phyloP scores from a whole-genome alignment of 2,113 vertebrate genomes.

The Rana temporaria region DNA sequence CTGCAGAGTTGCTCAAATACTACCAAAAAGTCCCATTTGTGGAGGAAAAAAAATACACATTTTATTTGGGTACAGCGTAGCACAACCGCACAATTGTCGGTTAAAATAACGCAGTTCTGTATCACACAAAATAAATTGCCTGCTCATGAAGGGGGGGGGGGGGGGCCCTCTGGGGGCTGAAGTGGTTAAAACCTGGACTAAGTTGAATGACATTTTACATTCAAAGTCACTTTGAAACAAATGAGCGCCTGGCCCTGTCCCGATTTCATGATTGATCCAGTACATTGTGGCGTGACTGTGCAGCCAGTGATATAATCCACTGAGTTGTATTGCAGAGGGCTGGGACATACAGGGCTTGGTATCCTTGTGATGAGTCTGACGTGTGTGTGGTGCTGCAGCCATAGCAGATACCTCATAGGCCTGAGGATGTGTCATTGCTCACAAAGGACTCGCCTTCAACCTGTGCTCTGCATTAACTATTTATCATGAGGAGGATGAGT shows the following conservation, averaged over 20 bases:
- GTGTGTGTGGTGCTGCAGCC: constrained; percentile 47
- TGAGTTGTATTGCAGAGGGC: constrained; percentile 21
- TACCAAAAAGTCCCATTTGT: too few relatives aligned
- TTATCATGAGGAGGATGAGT: constrained; percentile 26
- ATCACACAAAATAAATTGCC: too few relatives aligned
- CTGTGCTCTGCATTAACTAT: constrained; percentile 45
- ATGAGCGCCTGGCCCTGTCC: neutral
- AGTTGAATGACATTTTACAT: too few relatives aligned
- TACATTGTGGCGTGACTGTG: constrained; percentile 34
- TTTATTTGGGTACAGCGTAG: too few relatives aligned
- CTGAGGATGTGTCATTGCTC: constrained; percentile 50
- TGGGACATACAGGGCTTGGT: constrained; percentile 32
- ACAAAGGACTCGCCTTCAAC: constrained; percentile 32
- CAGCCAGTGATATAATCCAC: constrained; percentile 1
- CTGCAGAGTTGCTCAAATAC: too few relatives aligned
- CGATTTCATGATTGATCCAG: neutral
- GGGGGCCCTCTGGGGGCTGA: too few relatives aligned
- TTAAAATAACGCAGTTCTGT: too few relatives aligned
- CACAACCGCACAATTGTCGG: too few relatives aligned
- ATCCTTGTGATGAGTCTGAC: constrained; percentile 37
- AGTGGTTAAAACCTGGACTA: too few relatives aligned
- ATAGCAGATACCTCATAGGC: constrained; percentile 44
- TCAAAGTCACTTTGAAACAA: neutral
- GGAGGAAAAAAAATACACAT: too few relatives aligned
- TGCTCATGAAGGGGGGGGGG: too few relatives aligned